Conservation (phyloP, 2,888 invertebrate genomes). For the Drosophila putrida region DNA sequence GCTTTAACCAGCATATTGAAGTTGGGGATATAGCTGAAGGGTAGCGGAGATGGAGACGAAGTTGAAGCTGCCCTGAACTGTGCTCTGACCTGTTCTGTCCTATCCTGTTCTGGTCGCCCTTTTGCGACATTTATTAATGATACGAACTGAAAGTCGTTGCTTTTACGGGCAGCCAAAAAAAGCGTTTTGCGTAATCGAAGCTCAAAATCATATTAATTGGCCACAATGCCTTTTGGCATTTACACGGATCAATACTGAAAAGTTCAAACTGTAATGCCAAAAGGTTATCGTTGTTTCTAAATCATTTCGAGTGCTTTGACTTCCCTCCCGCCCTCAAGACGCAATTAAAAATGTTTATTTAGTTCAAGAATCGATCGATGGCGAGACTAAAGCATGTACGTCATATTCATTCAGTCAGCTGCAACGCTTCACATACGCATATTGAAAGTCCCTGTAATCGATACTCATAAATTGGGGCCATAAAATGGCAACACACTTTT, state of each 20-base stretch:
- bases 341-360: constrained; percentile 52
- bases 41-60: background rate
- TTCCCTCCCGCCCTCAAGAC: background rate
- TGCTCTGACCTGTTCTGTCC: constrained; percentile 2
- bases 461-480: constrained; percentile 64
- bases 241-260: constrained; percentile 66
- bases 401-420: constrained; percentile 48
- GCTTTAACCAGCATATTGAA: constrained; percentile 50
- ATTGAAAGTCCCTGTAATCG: constrained; percentile 43
- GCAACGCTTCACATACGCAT: constrained; percentile 52
- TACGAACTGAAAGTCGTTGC: constrained; percentile 39
- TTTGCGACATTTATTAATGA: constrained; percentile 73
- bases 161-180: constrained; percentile 33
- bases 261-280: constrained; percentile 50
- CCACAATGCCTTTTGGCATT: constrained; percentile 53
- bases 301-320: constrained; percentile 37
- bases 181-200: constrained; percentile 65
- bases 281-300: constrained; percentile 45
- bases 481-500: constrained; percentile 52
- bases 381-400: constrained; percentile 5
- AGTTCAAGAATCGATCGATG: constrained; percentile 45
- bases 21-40: constrained; percentile 1
- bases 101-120: constrained; percentile 17
- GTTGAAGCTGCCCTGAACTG: constrained; percentile 12
- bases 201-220: constrained; percentile 72